phyloP scores from a whole-genome alignment of 2,113 vertebrate genomes.

The Rhineura floridana region DNA sequence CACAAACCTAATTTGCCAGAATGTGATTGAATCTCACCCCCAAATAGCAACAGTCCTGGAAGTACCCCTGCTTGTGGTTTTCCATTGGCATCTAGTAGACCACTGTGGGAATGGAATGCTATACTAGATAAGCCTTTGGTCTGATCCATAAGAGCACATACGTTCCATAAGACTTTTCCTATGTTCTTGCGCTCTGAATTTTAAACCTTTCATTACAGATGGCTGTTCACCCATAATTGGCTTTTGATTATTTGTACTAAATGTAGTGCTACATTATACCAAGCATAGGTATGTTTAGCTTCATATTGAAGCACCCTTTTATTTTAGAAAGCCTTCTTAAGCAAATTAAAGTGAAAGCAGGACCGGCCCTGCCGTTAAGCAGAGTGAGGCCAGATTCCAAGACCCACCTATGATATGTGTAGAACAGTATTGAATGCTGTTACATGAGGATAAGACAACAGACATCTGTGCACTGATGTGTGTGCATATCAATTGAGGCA shows the following conservation, averaged over 20 bases:
- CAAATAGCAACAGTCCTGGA: no score
- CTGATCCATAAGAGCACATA: no score
- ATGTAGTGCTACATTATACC: neutral
- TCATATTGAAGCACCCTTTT: neutral
- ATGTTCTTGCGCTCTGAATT: neutral
- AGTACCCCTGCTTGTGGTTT: no score
- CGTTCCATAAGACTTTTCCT: no score
- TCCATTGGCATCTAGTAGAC: no score
- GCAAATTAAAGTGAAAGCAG: neutral
- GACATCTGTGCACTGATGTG: neutral
- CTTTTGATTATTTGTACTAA: neutral
- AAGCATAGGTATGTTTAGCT: neutral
- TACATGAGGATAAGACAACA: neutral
- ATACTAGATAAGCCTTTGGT: no score
- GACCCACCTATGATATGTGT: neutral
- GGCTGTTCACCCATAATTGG: neutral
- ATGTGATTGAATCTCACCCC: no score
- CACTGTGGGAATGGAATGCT: no score
- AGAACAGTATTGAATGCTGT: neutral
- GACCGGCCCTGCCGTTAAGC: no score
- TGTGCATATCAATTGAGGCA: neutral
- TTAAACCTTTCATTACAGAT: neutral
- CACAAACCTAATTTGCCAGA: neutral
- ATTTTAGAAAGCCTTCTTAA: neutral
- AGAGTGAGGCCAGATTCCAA: neutral